A percentile compares a stretch with the other conserved stretches of the same genome.
These are phyloP conservation scores for Pachypanchax playfairii DNA, from an alignment of 2,113 vertebrate genomes.

Conservation along the genomic window DNA sequence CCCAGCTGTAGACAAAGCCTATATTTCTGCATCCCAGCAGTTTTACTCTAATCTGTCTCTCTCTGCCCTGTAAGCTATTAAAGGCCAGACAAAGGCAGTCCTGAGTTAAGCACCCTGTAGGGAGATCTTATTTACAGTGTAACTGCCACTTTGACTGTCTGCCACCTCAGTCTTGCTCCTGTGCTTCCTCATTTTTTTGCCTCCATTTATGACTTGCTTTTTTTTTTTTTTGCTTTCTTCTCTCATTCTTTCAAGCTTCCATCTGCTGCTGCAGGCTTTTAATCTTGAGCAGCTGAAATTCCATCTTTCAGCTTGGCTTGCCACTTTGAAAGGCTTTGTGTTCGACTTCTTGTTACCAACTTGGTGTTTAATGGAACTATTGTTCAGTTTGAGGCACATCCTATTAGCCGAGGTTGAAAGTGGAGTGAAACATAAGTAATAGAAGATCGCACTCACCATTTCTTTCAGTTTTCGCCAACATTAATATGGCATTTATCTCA, in stretches of 20 bases:
- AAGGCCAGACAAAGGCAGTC: conserved; percentile 73
- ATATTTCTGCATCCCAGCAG: conserved; percentile 66
- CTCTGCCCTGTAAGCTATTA: conserved; percentile 71
- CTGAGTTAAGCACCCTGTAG: conserved; percentile 69
- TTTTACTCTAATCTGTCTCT: conserved; percentile 74
- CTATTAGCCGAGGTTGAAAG: conserved; percentile 60
- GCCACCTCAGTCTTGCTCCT: conserved; percentile 66
- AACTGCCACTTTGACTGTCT: conserved; percentile 76
- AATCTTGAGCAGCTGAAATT: conserved; percentile 74
- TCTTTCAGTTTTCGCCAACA: conserved; percentile 18
- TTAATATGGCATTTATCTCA: conserved; percentile 25
- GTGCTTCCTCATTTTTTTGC: conserved; percentile 56
- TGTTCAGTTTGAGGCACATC: conserved; percentile 72
- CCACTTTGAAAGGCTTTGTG: conserved; percentile 50
- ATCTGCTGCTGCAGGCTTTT: conserved; percentile 69
- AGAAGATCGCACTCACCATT: conserved; percentile 29
- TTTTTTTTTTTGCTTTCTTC: background rate
- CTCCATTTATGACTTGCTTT: conserved; percentile 33
- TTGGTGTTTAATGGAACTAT: conserved; percentile 75
- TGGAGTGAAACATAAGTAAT: conserved; percentile 55
- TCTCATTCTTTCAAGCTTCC: conserved; percentile 59
- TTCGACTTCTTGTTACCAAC: conserved; percentile 71
- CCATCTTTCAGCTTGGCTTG: conserved; percentile 68
- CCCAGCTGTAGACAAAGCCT: conserved; percentile 68
- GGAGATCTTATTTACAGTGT: conserved; percentile 80